Percentiles rank a stretch among this genome's conserved stretches.
phyloP scores from a whole-genome alignment of 2,888 invertebrate genomes.

The Lacanobia oleracea region DNA sequence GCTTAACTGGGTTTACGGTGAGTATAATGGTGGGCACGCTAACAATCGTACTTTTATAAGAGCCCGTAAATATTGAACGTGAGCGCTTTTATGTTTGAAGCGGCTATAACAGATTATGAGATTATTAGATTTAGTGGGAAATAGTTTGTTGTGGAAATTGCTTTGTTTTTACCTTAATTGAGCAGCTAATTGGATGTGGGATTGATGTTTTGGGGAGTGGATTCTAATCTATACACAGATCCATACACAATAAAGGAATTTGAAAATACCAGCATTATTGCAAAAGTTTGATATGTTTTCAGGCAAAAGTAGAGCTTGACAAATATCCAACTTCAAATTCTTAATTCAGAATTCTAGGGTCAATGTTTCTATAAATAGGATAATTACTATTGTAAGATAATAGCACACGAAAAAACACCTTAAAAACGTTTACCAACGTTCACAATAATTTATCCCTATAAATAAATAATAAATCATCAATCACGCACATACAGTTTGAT shows the following conservation, averaged over 20 bases:
- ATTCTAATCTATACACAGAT: neutral
- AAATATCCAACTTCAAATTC: too few relatives aligned
- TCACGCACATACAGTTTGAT: slow-evolving; percentile 40
- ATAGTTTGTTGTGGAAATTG: slow-evolving; percentile 48
- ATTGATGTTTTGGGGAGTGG: neutral
- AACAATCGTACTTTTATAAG: slow-evolving; percentile 74
- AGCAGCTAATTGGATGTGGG: slow-evolving; percentile 3
- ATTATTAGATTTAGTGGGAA: slow-evolving; percentile 41
- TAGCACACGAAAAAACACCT: slow-evolving; percentile 3
- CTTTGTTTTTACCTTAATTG: slow-evolving; percentile 32
- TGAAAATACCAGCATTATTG: too few relatives aligned
- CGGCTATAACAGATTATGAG: slow-evolving; percentile 35
- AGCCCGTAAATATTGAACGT: slow-evolving; percentile 69
- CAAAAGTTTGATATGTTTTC: too few relatives aligned
- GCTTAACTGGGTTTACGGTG: slow-evolving; percentile 67
- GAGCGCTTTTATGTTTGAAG: slow-evolving; percentile 60
- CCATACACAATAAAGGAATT: neutral
- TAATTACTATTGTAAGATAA: too few relatives aligned
- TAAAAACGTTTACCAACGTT: neutral
- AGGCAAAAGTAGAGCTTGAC: too few relatives aligned
- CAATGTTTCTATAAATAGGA: too few relatives aligned
- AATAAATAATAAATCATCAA: slow-evolving; percentile 23
- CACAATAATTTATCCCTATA: neutral
- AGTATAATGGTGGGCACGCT: slow-evolving; percentile 62
- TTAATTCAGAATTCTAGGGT: too few relatives aligned